Evolutionary conservation across 1,140 invertebrate species (phyloP).

Genomic region (Chironomus tepperi): DNA sequence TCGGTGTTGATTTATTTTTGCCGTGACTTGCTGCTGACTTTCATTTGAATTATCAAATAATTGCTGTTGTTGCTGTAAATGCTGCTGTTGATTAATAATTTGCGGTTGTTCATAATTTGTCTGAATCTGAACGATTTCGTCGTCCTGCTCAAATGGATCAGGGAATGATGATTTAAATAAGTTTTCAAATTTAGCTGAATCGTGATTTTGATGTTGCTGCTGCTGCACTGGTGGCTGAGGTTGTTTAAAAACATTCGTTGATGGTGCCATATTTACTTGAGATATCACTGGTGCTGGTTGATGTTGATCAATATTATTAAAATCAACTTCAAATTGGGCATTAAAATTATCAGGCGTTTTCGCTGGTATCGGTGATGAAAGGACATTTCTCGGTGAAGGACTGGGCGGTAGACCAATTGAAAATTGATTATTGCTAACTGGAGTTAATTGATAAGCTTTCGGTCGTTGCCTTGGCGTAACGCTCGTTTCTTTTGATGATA

Average conservation of each 20-base stretch:
- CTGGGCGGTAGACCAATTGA: constrained; percentile 44
- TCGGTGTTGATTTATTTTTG: constrained; percentile 48
- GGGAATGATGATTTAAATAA: constrained; percentile 48
- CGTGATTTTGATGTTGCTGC: background rate
- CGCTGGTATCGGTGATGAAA: constrained; percentile 35
- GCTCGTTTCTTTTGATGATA: constrained; percentile 54
- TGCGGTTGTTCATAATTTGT: background rate
- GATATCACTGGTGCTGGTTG: constrained; percentile 35
- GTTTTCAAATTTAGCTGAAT: constrained; percentile 32
- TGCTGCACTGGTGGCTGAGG: constrained; percentile 30
- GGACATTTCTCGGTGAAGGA: constrained; percentile 39
- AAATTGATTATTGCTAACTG: constrained; percentile 37
- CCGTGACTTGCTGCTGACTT: constrained; percentile 30
- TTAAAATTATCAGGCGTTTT: constrained; percentile 33
- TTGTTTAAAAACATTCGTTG: constrained; percentile 29
- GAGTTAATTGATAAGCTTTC: constrained; percentile 44
- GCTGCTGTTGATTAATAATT: background rate
- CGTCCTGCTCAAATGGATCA: constrained; percentile 46
- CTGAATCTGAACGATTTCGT: background rate
- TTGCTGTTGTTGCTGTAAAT: background rate
- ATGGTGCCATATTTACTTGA: constrained; percentile 33
- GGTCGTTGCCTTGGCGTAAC: constrained; percentile 78
- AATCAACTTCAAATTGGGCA: constrained; percentile 38
- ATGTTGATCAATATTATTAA: constrained; percentile 36
- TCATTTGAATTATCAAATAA: background rate